Evolutionary conservation across 2,888 invertebrate species (phyloP), one percentile per base, ranked within the genome.

Genomic region (Lacanobia oleracea): DNA sequence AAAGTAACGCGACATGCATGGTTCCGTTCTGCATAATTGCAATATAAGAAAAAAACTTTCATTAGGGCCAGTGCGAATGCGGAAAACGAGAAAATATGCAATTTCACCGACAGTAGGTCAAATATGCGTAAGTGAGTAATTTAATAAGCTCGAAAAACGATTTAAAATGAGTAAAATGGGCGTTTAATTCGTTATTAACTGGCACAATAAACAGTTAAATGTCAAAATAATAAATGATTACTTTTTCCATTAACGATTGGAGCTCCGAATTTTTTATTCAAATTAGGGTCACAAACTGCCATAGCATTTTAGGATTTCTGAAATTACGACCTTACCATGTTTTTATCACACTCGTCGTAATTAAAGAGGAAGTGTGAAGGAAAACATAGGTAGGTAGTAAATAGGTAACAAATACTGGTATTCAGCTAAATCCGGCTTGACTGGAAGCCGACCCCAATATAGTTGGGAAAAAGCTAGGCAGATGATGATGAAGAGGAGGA

Each of bases 71-170:
- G 7, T 37, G 16, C 9, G 14, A 56, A 76, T 2, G 21, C 27
- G n/a, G 43, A 37, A 64, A 67, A 50, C 51, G n/a, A 12, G 53
- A 63, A 59, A 69, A 76, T 0, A 40, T 21, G 23, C 56, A 64
- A 76, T 79, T 81, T 76, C 43, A n/a, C 51, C 37, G 12, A 10
- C 48, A 66, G 56, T 80, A 59, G 78, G 81, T 78, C 61, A 51
- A 54, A 51, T 59, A 81, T 66, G 62, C 61, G 57, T n/a, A 63
- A 68, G 18, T 51, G 6, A 66, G 37, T 67, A 54, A 75, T 62
- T 53, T 57, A 40, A 37, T 45, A 48, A 68, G 8, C 2, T 56
- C 27, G 43, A 73, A 62, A 73, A 77, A 53, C 21, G 18, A 37
- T 53, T 59, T 63, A 16, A 59, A 40, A 40, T 18, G 23, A 40